Evolutionary conservation across 1,140 invertebrate genomes (phyloP).

Genomic region (Melanaphis sacchari): DNA sequence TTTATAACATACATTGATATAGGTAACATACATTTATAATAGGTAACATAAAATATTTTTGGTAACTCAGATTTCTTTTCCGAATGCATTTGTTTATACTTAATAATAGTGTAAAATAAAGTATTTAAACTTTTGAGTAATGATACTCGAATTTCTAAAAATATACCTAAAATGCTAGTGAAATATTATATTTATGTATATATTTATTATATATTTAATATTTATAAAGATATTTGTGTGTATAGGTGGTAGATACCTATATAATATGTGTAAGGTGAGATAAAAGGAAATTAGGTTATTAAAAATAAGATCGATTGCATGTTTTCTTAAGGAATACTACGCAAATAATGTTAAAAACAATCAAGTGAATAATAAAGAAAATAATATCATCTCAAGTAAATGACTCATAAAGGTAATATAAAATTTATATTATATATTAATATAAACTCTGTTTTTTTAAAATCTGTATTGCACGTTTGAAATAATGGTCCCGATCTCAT

Average conservation of each 20-base stretch:
- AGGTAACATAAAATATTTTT: not conserved
- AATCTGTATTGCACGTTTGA: slow-evolving; percentile 44
- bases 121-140: not conserved
- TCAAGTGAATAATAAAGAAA: not conserved
- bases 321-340: slow-evolving; percentile 37
- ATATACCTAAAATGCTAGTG: not conserved
- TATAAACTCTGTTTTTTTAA: not conserved
- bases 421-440: not conserved
- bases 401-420: not conserved
- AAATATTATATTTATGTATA: not conserved
- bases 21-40: not conserved
- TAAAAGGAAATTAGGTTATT: not conserved
- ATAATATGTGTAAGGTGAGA: not conserved
- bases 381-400: not conserved
- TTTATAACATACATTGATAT: not conserved
- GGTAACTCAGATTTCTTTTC: slow-evolving; percentile 33
- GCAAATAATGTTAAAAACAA: slow-evolving; percentile 32
- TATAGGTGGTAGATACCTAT: not conserved
- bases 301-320: slow-evolving; percentile 39
- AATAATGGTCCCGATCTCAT: slow-evolving; percentile 55
- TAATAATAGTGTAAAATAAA: slow-evolving; percentile 19
- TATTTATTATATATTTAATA: not conserved
- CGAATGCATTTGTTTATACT: slow-evolving; percentile 28
- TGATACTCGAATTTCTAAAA: not conserved
- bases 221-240: not conserved